A percentile compares a stretch with the other conserved stretches of the same genome.
These are phyloP conservation scores for Bombus vancouverensis DNA, from an alignment of 1,140 invertebrate species.

Conservation along the genomic window DNA sequence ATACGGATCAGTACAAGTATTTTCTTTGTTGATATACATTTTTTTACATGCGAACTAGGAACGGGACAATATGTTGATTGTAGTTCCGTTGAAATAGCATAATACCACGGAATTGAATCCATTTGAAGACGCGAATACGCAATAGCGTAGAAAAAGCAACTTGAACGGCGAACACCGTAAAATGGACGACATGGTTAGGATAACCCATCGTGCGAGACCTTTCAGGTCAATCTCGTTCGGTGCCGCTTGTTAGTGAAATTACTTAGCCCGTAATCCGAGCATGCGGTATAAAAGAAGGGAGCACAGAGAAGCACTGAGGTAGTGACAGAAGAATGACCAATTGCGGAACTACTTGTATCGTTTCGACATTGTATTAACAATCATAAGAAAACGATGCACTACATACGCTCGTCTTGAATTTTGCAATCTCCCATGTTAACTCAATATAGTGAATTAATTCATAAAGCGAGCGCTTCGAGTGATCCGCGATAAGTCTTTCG, in stretches of 20 bases:
- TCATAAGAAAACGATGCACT: slow-evolving; percentile 1
- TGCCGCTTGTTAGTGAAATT: slow-evolving; percentile 30
- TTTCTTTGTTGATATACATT: neutral
- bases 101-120: neutral
- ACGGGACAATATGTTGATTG: too few relatives aligned
- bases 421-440: too few relatives aligned
- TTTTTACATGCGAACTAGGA: neutral
- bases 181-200: slow-evolving; percentile 3
- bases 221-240: slow-evolving; percentile 27
- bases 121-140: neutral
- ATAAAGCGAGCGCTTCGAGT: neutral
- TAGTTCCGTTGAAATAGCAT: neutral
- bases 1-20: neutral
- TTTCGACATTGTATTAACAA: neutral
- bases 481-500: neutral
- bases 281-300: neutral
- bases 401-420: too few relatives aligned
- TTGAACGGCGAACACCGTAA: neutral
- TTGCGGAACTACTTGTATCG: neutral
- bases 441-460: too few relatives aligned
- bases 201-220: neutral
- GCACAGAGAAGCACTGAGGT: neutral
- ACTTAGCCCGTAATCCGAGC: slow-evolving; percentile 5
- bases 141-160: neutral
- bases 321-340: neutral